Percentiles rank a stretch among this genome's conserved stretches.
These are phyloP conservation scores for Bungarus multicinctus DNA, from an alignment of 2,113 vertebrate genomes.

Conservation along the genomic window DNA sequence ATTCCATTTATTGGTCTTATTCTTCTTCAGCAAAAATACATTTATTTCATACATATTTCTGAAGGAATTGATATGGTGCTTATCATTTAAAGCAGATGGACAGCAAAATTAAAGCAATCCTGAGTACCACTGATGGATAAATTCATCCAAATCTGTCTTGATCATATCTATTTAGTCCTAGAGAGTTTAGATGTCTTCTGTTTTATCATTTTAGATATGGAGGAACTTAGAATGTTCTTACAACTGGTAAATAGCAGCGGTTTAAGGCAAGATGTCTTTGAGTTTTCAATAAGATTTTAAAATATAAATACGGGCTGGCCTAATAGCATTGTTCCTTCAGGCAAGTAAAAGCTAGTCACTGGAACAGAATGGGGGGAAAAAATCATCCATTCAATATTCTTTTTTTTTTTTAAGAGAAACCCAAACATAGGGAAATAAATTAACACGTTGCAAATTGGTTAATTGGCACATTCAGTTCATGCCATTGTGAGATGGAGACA, in stretches of 20 bases:
- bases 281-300: neutral
- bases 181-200: neutral
- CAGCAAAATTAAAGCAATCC: neutral
- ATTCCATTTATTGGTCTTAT: neutral
- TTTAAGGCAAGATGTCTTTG: neutral
- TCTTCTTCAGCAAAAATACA: neutral
- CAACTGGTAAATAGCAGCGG: neutral
- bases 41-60: neutral
- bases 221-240: neutral
- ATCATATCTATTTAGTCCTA: neutral
- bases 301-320: neutral
- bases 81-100: neutral
- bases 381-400: neutral
- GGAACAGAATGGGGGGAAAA: neutral
- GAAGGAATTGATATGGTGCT: neutral
- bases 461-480: constrained; percentile 1
- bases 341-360: neutral
- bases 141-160: neutral
- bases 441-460: neutral
- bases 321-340: neutral
- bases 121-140: neutral
- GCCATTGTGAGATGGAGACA: constrained; percentile 1
- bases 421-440: neutral
- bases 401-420: neutral
- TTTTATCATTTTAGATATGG: neutral